Evolutionary conservation across 2,113 vertebrate species (phyloP), one percentile per base, ranked within the genome.

Genomic region (Rafetus swinhoei): DNA sequence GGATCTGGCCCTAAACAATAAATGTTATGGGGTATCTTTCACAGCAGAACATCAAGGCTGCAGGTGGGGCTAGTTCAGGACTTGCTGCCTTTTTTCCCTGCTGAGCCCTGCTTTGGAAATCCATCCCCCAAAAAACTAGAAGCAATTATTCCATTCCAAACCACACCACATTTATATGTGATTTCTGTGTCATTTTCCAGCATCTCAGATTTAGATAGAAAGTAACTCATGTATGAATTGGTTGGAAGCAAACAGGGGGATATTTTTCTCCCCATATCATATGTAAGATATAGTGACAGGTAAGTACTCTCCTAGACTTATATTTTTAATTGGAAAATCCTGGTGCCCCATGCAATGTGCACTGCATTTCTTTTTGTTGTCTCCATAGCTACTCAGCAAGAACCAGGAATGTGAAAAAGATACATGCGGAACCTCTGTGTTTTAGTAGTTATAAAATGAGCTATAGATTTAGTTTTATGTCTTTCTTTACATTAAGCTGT

Each of bases 401-500:
- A 29, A 74, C 13, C 82, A 2, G 21, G 59, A 22, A 32, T 69
- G 54, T 24, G 74, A 93, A 72, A 77, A 9, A 85, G 4, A 88
- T 6, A 59, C n/a, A 62, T 76, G 86, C 89, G 62, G 57, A 56
- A 88, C 50, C 80, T 65, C 16, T 55, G 9, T 55, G 9, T 13
- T 50, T 85, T 15, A 72, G 1, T 81, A 83, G 19, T 52, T 29
- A 55, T 21, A 89, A 79, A 90, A 84, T 57, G 86, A 90, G n/a
- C n/a, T 53, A 52, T 82, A 79, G 50, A 65, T 4, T 82, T 35
- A 45, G 55, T 35, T 14, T 29, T 80, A 32, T 84, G 80, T n/a
- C 77, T 84, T 81, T 53, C 86, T 91, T 93, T 86, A 92, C 9
- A 60, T 56, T 55, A 32, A 2, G 56, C 25, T 87, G 79, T 90